phyloP scores from a whole-genome alignment of 2,888 invertebrate genomes.

The Drosophila anomalipes region DNA sequence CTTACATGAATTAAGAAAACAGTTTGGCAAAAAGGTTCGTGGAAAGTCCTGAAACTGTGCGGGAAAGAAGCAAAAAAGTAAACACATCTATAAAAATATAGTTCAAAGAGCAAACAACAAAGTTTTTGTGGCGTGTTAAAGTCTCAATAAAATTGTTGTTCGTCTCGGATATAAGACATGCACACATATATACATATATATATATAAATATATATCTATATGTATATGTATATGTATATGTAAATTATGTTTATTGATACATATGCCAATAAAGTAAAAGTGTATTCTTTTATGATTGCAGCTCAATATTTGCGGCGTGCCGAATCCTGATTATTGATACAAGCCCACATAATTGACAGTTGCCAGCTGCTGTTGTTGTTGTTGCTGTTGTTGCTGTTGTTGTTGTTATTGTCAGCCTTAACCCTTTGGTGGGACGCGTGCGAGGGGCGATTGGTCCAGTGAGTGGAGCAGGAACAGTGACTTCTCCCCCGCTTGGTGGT shows the following conservation, averaged over 20 bases:
- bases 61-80: not conserved
- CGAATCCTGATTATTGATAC: constrained; percentile 64
- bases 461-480: constrained; percentile 9
- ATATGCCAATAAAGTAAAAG: constrained; percentile 6
- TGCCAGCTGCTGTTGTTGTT: constrained; percentile 49
- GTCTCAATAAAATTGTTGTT: not conserved
- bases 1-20: not conserved
- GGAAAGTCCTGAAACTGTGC: not conserved
- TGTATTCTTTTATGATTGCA: constrained; percentile 30
- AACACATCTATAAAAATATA: not conserved
- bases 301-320: constrained; percentile 23
- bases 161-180: not conserved
- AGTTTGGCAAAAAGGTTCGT: not conserved
- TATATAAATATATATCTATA: not conserved
- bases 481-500: constrained; percentile 24
- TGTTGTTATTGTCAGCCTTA: constrained; percentile 46
- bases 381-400: constrained; percentile 21
- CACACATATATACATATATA: not conserved
- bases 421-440: constrained; percentile 43
- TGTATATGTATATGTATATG: not conserved
- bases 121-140: not conserved
- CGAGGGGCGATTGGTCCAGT: constrained; percentile 6
- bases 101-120: not conserved
- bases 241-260: constrained; percentile 4
- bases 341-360: constrained; percentile 63